Evolutionary conservation across 1,140 invertebrate genomes (phyloP), one percentile per base, ranked within the genome.

Genomic region (Trachymyrmex cornetzi): DNA sequence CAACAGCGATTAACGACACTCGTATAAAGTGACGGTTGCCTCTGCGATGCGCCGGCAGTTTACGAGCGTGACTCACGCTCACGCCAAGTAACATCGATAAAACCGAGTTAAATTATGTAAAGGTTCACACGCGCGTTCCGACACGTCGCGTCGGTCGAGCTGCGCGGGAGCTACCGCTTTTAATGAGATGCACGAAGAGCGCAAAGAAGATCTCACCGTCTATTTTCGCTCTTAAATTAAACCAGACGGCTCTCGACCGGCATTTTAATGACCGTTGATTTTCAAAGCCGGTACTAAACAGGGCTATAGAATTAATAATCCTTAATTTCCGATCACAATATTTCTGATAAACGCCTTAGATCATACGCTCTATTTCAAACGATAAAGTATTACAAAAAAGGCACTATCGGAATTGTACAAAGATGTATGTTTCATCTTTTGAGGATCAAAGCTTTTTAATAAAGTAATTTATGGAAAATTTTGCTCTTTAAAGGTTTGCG

Each of bases 31-130:
- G 64, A 75, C 61, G 48, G 79, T 57, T 71, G 44, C 69, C 22
- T 44, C 63, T 81, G 61, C 64, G 34, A 50, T 77, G 72, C 38
- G 53, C 66, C 59, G 57, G 57, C 63, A 50, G 69, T 80, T 86
- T 86, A 86, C 77, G 64, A 82, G 85, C 77, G 64, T 82, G 85
- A 86, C 53, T 86, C 77, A 86, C 77, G 64, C 44, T 80, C 63
- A 71, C 77, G 75, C 64, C 38, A 66, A 14, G 27, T 61, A 75
- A 84, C 85, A 86, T 86, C 85, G 85, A 86, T 82, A 86, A 61
- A 86, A 71, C 79, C 77, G 44, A 69, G 61, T 75, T 84, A 84
- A 79, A 77, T 85, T 85, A 85, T 85, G 82, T 85, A 85, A 79
- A 84, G 80, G 69, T 84, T 75, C 69, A 84, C 80, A 75, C 80